Evolutionary conservation across 2,888 invertebrate species (phyloP), one percentile per base, ranked within the genome.

Genomic region (Dicranocentrus wangi): DNA sequence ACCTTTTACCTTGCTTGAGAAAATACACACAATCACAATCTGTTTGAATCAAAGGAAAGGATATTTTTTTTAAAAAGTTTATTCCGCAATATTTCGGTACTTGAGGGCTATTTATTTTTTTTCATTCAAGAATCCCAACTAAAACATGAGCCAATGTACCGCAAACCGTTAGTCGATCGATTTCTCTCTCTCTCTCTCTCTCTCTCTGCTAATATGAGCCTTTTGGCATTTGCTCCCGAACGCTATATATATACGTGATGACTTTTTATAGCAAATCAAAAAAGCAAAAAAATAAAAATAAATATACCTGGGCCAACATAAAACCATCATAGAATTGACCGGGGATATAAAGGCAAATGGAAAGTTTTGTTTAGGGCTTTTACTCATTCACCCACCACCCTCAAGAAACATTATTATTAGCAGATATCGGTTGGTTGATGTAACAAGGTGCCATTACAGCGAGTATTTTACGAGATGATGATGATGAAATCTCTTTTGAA

Each of bases 71-170:
- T 5, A 13, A 39, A 8, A n/a, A 3, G 2, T 47, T 47, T n/a
- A 47, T 47, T 47, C 47, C 47, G 47, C 47, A 10, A 47, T n/a
- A n/a, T 47, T 47, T 47, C 47, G 47, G 47, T 47, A n/a, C n/a
- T 10, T 10, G 2, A n/a, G 2, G n/a, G n/a, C 5, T n/a, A 3
- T n/a, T n/a, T n/a, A n/a, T 55, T 55, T 55, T 55, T 23, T 55
- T 55, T 55, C 55, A 55, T 55, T 55, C 23, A 55, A 25, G 10
- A 55, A 55, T 55, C 21, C 13, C 43, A 13, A n/a, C 43, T 43
- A 8, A n/a, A n/a, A n/a, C n/a, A n/a, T 47, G 15, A 47, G 32
- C n/a, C 39, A 39, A 47, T n/a, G 47, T 47, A 15, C 47, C 47
- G 47, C 15, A 10, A 47, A 47, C 47, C 47, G 47, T 47, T 47